A percentile compares a stretch with the other conserved stretches of the same genome.
Evolutionary conservation across 2,888 invertebrate species (phyloP).

Genomic region (Pterostichus niger): DNA sequence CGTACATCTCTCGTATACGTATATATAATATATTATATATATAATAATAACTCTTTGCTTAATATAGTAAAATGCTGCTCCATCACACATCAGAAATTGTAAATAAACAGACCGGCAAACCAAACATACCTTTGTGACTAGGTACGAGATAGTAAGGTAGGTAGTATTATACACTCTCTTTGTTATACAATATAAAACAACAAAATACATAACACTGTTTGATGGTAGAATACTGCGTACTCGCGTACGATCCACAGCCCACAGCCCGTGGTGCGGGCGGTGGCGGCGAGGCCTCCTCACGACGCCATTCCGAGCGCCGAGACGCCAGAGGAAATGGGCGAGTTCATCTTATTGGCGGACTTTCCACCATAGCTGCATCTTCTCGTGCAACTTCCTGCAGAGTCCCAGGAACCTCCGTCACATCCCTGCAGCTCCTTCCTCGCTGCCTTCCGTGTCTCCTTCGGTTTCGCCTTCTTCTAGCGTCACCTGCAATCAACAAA

Average conservation of each 20-base stretch:
- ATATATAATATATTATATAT: slow-evolving; percentile 64
- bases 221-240: slow-evolving; percentile 63
- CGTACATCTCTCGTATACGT: slow-evolving; percentile 67
- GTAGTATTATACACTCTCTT: slow-evolving; percentile 67
- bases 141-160: slow-evolving; percentile 66
- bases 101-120: slow-evolving; percentile 66
- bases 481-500: slow-evolving; percentile 82
- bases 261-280: slow-evolving; percentile 53
- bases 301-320: slow-evolving; percentile 31
- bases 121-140: slow-evolving; percentile 67
- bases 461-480: slow-evolving; percentile 91
- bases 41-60: slow-evolving; percentile 65
- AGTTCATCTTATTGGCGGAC: slow-evolving; percentile 82
- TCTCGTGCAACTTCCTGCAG: slow-evolving; percentile 93
- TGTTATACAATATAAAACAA: slow-evolving; percentile 67
- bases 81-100: slow-evolving; percentile 66
- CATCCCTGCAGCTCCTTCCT: slow-evolving; percentile 86
- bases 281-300: slow-evolving; percentile 48
- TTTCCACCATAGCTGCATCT: slow-evolving; percentile 93
- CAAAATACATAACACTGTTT: slow-evolving; percentile 67
- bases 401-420: slow-evolving; percentile 96
- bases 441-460: slow-evolving; percentile 78
- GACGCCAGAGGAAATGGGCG: slow-evolving; percentile 50
- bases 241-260: slow-evolving; percentile 62
- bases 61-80: slow-evolving; percentile 66